These are phyloP conservation scores for Stichopus chloronotus DNA, from an alignment of 35 echinoderm and acorn worm species.

Conservation along the genomic window DNA sequence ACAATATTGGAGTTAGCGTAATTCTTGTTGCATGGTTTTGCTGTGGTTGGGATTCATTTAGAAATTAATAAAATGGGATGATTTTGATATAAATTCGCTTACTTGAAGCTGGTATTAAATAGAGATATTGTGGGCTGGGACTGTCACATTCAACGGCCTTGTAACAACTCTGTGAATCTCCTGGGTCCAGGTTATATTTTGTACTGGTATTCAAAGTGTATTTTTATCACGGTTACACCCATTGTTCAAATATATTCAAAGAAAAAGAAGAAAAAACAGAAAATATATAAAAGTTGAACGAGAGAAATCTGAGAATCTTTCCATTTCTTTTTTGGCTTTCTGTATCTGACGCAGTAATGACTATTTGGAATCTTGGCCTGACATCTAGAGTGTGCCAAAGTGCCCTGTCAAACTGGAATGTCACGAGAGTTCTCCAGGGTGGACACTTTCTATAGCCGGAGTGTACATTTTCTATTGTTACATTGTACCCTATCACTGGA, in stretches of 20 bases:
- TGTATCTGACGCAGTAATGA: no score
- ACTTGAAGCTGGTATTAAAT: slow-evolving; percentile 27
- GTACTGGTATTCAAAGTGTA: slow-evolving; percentile 54
- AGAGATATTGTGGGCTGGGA: slow-evolving; percentile 28
- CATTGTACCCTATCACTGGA: no score
- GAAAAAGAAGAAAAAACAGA: slow-evolving; percentile 34
- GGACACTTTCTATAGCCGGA: no score
- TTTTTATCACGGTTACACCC: slow-evolving; percentile 54
- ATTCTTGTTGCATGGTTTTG: slow-evolving; percentile 46
- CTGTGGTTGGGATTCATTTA: slow-evolving; percentile 37
- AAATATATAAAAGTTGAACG: slow-evolving; percentile 43
- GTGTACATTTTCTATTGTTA: no score
- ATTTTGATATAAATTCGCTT: slow-evolving; percentile 25
- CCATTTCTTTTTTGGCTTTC: not conserved
- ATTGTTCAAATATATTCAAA: slow-evolving; percentile 43
- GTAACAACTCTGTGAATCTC: slow-evolving; percentile 22
- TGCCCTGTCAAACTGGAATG: no score
- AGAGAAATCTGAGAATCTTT: not conserved
- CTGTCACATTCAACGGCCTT: slow-evolving; percentile 24
- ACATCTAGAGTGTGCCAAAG: no score
- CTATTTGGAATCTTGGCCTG: no score
- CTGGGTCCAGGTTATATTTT: slow-evolving; percentile 30
- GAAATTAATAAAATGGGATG: slow-evolving; percentile 6
- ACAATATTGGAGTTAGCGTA: slow-evolving; percentile 16
- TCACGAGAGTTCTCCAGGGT: no score